Base-by-base conservation (phyloP, 2,888 invertebrate species). In the Dasypolia templi region DNA sequence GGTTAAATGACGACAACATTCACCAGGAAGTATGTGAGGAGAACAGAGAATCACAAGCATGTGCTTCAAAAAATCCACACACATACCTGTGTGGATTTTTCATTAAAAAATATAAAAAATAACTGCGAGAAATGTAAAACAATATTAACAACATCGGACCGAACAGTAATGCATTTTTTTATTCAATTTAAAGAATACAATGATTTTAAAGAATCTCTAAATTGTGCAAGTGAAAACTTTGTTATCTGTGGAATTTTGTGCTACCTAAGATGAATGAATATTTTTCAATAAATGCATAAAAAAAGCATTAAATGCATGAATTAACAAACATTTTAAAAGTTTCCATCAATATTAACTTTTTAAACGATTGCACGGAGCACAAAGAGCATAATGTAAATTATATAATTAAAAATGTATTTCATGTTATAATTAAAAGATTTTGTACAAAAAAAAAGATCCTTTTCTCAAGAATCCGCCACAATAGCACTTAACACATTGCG, bases 31-130 rank as follows among this genome's bases (percentile, higher is more conserved):
- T 49, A 68, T 59, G 46, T 35, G 59, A 59, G 46, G 46, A 59
- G 26, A 59, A 35, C n/a, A 35, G 32, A 14, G 46, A 46, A 46
- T 14, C 44, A 56, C 68, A 46, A 58, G 67, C 6, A 46, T 68
- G 59, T 35, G 67, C 67, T n/a, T n/a, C n/a, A n/a, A n/a, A n/a
- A n/a, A n/a, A n/a, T n/a, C n/a, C n/a, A n/a, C n/a, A n/a, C n/a
- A n/a, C n/a, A n/a, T 67, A 67, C 32, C 44, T 58, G 32, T 58
- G 56, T 22, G 32, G n/a, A 46, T 68, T 46, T 59, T 19, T 68
- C 7, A 68, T 68, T 2, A 35, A 59, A 55, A 46, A 35, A 5
- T 46, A 9, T 14, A 59, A 46, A 35, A n/a, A 68, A 39, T 35
- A 0, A 58, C 7, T 61, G 46, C 2, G n/a, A 44, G 44, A 58